These are phyloP conservation scores for Austrofundulus limnaeus DNA, from an alignment of 2,113 vertebrate species.

Conservation along the genomic window DNA sequence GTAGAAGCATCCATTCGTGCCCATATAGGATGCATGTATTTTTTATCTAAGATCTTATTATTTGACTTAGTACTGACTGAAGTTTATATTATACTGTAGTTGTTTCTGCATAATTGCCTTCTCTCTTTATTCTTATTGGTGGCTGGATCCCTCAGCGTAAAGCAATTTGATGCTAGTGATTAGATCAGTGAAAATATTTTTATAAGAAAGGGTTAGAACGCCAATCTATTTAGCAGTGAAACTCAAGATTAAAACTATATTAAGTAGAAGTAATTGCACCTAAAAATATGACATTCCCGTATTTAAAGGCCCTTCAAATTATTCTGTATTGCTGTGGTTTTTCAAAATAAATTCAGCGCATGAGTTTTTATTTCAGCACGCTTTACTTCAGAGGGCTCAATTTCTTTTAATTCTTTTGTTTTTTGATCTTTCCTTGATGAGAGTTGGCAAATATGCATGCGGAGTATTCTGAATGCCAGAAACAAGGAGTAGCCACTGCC, in stretches of 20 bases:
- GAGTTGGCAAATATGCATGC: slow-evolving; percentile 99
- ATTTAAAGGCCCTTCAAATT: neutral
- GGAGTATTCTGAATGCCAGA: slow-evolving; percentile 95
- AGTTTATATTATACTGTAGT: slow-evolving; percentile 64
- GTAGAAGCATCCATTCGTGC: slow-evolving; percentile 92
- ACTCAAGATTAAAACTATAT: neutral
- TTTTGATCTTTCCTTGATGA: slow-evolving; percentile 78
- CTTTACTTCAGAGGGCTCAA: slow-evolving; percentile 84
- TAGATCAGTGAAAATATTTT: neutral
- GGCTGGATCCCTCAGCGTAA: slow-evolving; percentile 90
- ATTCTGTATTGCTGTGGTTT: too few relatives aligned
- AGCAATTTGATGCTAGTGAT: slow-evolving; percentile 77
- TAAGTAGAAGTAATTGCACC: neutral
- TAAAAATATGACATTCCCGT: neutral
- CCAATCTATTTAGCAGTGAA: neutral
- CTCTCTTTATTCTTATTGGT: slow-evolving; percentile 94
- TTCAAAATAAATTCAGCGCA: neutral
- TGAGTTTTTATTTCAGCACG: slow-evolving; percentile 41
- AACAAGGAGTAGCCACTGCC: slow-evolving; percentile 89
- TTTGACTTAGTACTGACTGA: slow-evolving; percentile 69
- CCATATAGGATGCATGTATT: slow-evolving; percentile 96
- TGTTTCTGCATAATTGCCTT: slow-evolving; percentile 98
- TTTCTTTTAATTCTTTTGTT: slow-evolving; percentile 66
- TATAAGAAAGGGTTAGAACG: slow-evolving; percentile 8
- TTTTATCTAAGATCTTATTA: slow-evolving; percentile 68